Percentiles rank a stretch among this genome's conserved stretches.
These are phyloP conservation scores for Zeuzera pyrina DNA, from an alignment of 2,888 invertebrate genomes.

Conservation along the genomic window DNA sequence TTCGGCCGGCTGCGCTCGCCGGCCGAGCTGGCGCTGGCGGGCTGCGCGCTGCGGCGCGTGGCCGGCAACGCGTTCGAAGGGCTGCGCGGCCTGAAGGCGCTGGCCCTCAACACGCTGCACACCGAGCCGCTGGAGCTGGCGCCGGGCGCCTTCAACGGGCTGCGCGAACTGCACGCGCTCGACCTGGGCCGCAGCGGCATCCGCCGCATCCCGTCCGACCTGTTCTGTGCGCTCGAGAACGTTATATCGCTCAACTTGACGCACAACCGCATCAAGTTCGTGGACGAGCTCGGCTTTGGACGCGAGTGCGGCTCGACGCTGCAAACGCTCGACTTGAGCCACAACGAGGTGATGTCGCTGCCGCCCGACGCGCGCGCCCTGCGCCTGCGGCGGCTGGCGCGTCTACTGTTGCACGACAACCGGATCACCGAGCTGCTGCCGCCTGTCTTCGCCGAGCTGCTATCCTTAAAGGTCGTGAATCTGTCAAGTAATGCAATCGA, in stretches of 20 bases:
- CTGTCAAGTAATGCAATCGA: constrained; percentile 89
- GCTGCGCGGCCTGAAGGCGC: constrained; percentile 82
- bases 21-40: constrained; percentile 81
- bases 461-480: constrained; percentile 86
- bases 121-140: constrained; percentile 86
- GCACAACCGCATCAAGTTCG: constrained; percentile 84
- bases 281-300: constrained; percentile 82
- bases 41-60: constrained; percentile 85
- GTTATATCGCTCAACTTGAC: constrained; percentile 89
- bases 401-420: constrained; percentile 87
- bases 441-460: constrained; percentile 84
- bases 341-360: constrained; percentile 83
- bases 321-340: constrained; percentile 84
- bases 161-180: constrained; percentile 83
- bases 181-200: constrained; percentile 88
- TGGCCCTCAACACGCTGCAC: constrained; percentile 86
- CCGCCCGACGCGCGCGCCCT: constrained; percentile 85
- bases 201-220: constrained; percentile 82
- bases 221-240: constrained; percentile 85
- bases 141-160: constrained; percentile 79
- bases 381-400: constrained; percentile 83
- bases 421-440: constrained; percentile 83
- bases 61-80: constrained; percentile 86
- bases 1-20: constrained; percentile 84
- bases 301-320: constrained; percentile 78